Evolutionary conservation across 1,140 invertebrate genomes (phyloP).

Genomic region (Zelostemma sp.): DNA sequence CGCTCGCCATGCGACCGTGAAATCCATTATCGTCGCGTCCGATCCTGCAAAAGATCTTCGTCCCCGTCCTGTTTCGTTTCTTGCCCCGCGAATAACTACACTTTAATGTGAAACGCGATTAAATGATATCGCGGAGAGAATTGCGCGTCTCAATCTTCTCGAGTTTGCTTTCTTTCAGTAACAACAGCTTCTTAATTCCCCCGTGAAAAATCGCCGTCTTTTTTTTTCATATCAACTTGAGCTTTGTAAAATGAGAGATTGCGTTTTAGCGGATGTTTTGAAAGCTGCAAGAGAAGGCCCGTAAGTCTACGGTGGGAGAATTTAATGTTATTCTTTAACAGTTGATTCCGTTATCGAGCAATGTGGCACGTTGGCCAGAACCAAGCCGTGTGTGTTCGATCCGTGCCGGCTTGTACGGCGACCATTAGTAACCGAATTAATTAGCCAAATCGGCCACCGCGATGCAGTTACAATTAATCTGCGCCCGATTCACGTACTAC

Average conservation of each 20-base stretch:
- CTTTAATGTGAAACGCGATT: slow-evolving; percentile 24
- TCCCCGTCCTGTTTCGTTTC: slow-evolving; percentile 17
- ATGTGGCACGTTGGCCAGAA: slow-evolving; percentile 29
- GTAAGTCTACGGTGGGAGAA: slow-evolving; percentile 15
- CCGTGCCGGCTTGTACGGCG: slow-evolving; percentile 35
- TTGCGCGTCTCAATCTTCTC: slow-evolving; percentile 22
- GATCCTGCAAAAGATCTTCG: slow-evolving; percentile 29
- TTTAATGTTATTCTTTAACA: slow-evolving; percentile 41
- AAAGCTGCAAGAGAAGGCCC: too few species aligned
- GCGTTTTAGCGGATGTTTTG: too few species aligned
- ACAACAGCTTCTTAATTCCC: too few species aligned
- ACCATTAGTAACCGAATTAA: slow-evolving; percentile 70
- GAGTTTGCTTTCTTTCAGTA: too few species aligned
- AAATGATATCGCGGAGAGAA: slow-evolving; percentile 20
- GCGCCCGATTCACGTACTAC: slow-evolving; percentile 46
- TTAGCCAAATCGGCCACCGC: slow-evolving; percentile 65
- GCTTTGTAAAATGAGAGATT: too few species aligned
- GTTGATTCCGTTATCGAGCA: slow-evolving; percentile 38
- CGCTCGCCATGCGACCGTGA: slow-evolving; percentile 48
- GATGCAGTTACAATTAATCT: slow-evolving; percentile 53
- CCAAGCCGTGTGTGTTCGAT: slow-evolving; percentile 40
- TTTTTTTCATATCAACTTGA: too few species aligned
- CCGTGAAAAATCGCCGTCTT: too few species aligned
- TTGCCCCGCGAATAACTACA: slow-evolving; percentile 6
- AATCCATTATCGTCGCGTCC: slow-evolving; percentile 56